Base-by-base conservation (phyloP, 2,888 invertebrate species). In the Coelopa pilipes region DNA sequence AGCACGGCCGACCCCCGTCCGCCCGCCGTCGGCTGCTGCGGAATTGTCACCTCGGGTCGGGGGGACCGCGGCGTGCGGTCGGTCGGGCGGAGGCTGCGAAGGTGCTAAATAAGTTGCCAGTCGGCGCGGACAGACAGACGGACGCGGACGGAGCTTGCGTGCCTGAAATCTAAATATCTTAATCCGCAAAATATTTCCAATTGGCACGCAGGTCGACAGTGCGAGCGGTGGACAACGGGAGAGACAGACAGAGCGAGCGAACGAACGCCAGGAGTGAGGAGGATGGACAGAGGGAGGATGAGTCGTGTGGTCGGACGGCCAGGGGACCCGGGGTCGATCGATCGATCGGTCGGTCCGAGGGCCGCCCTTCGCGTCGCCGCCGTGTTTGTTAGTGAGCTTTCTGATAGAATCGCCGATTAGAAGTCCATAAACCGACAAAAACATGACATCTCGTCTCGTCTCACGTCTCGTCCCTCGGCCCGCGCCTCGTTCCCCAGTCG, bases 351-450 rank as follows among this genome's bases (percentile, higher is more conserved):
- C 69, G 72, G 69, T 72, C 72, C 72, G 19, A 60, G 19, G 55
- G 60, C 69, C 69, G 75, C 74, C 74, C 75, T 34, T 34, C 2
- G 81, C 80, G 21, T 55, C 60, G 46, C 63, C 71, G 65, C 55
- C n/a, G 53, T 71, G 83, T 84, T 84, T 83, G 83, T 84, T 85
- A 84, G 86, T 86, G 83, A 86, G 87, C 87, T 86, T 87, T 85
- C 86, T 87, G 87, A 87, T 87, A 86, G 87, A 86, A 87, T 86
- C 83, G 86, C 84, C 87, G 87, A 87, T 87, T 87, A 87, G 87
- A 86, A 86, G 86, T 85, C 86, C 84, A 87, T 87, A 87, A 87
- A 87, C 85, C 87, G 87, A 87, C 87, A 87, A 86, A 87, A 87
- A 87, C 87, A 87, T 87, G 87, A 87, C 87, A 87, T 84, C 84